Base-by-base conservation (phyloP, 2,797 vertebrate genomes). In the Gymnothorax reevesii region DNA sequence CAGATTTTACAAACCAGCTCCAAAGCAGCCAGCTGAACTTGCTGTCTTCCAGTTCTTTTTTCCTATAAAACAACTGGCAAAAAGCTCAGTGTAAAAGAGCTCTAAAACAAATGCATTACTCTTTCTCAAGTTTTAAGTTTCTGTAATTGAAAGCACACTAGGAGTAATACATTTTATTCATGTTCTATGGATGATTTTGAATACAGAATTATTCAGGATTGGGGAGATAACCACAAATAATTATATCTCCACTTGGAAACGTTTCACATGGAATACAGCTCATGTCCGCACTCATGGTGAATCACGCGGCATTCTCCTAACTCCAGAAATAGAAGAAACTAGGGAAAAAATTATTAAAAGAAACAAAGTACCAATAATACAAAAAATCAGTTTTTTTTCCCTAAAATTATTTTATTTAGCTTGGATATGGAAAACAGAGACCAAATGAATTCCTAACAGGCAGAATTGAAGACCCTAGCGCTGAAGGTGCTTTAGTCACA, bases 1-100 rank as follows among this genome's bases (percentile, higher is more conserved):
- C 84, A 79, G 55, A 54, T 84, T 55, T 85, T 82, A 85, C 86
- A 80, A 86, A 77, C 60, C 85, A 8, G 59, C 10, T 6, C 22
- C 20, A 8, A 0, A n/a, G 49, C 52, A 22, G 77, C 52, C 52
- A 42, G 49, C 52, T 55, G 17, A 22, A 9, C 22, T 60, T 20
- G 55, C 55, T 12, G 25, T 85, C 13, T 59, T 15, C 85, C 22
- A 79, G n/a, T 66, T 57, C 57, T 83, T 52, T 57, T 12, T 25
- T 79, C 20, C 20, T 17, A 75, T 85, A 83, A 20, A 85, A 13
- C 82, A 83, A 86, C 57, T 10, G 88, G 2, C 49, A 75, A 77
- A 89, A 85, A 60, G 64, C 13, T 80, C 57, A 71, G 15, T 59
- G 27, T 83, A 64, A 71, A 66, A 9, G 57, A 83, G 75, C 13